Evolutionary conservation across 2,113 vertebrate species (phyloP).

Genomic region (Girardinichthys multiradiatus): DNA sequence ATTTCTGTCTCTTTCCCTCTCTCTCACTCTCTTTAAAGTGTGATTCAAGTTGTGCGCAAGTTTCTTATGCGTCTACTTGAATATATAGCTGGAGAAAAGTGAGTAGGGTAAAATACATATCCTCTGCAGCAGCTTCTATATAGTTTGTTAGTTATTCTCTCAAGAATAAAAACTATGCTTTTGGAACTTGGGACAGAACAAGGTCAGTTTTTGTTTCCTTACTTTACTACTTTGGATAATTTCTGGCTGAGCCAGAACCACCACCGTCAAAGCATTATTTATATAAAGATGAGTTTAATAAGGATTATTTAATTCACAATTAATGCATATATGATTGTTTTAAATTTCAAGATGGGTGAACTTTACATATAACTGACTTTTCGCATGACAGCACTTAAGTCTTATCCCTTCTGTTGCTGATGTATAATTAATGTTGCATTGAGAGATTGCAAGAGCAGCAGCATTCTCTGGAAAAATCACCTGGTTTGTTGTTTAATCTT

Average conservation of each 20-base stretch:
- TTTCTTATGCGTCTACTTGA: slow-evolving; percentile 24
- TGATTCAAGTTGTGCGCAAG: slow-evolving; percentile 12
- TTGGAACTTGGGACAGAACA: slow-evolving; percentile 30
- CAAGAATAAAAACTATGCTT: slow-evolving; percentile 43
- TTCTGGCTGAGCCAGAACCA: not conserved
- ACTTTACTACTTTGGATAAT: slow-evolving; percentile 26
- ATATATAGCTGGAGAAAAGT: slow-evolving; percentile 6
- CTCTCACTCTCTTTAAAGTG: not conserved
- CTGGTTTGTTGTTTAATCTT: slow-evolving; percentile 67
- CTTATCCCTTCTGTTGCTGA: slow-evolving; percentile 71
- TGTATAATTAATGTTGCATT: slow-evolving; percentile 77
- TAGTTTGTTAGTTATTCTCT: slow-evolving; percentile 26
- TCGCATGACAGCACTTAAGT: slow-evolving; percentile 64
- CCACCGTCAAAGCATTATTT: slow-evolving; percentile 29
- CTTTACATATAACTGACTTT: slow-evolving; percentile 58
- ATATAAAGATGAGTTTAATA: slow-evolving; percentile 20
- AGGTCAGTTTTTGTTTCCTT: slow-evolving; percentile 52
- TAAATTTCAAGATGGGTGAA: slow-evolving; percentile 42
- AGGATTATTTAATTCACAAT: slow-evolving; percentile 32
- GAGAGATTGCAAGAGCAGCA: slow-evolving; percentile 72
- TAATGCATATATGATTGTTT: slow-evolving; percentile 53
- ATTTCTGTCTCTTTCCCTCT: not conserved
- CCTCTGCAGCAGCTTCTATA: slow-evolving; percentile 33
- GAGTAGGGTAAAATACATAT: slow-evolving; percentile 16
- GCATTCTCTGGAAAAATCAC: slow-evolving; percentile 71